Evolutionary conservation across 2,797 vertebrate species (phyloP).

Genomic region (Tinamus major): DNA sequence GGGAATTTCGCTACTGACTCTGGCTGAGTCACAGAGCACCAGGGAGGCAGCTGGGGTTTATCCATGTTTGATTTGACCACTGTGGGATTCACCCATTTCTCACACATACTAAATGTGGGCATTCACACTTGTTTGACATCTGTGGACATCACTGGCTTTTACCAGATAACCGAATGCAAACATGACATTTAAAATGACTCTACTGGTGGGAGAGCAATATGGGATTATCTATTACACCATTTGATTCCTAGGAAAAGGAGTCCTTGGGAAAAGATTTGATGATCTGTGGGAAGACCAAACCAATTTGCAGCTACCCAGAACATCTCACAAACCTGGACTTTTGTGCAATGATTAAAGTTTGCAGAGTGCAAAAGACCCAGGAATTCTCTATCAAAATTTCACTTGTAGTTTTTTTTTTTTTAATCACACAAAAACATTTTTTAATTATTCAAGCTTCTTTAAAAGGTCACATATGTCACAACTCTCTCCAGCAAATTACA

Average conservation of each 20-base stretch:
- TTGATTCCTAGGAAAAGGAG: neutral
- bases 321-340: neutral
- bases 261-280: neutral
- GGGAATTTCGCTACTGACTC: neutral
- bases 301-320: neutral
- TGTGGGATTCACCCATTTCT: neutral
- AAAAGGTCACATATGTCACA: neutral
- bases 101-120: neutral
- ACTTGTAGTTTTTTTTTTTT: neutral
- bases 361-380: neutral
- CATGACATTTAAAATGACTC: neutral
- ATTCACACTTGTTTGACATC: neutral
- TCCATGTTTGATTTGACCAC: neutral
- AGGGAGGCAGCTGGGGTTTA: neutral
- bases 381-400: neutral
- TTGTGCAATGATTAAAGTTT: neutral
- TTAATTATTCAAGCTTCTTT: neutral
- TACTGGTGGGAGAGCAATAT: neutral
- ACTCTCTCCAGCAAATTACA: neutral
- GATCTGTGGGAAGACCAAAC: neutral
- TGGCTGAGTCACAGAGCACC: neutral
- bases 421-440: neutral
- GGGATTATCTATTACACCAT: neutral
- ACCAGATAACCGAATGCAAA: neutral
- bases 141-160: neutral